Conservation (phyloP, 2,113 vertebrate species). For the Struthio camelus region DNA sequence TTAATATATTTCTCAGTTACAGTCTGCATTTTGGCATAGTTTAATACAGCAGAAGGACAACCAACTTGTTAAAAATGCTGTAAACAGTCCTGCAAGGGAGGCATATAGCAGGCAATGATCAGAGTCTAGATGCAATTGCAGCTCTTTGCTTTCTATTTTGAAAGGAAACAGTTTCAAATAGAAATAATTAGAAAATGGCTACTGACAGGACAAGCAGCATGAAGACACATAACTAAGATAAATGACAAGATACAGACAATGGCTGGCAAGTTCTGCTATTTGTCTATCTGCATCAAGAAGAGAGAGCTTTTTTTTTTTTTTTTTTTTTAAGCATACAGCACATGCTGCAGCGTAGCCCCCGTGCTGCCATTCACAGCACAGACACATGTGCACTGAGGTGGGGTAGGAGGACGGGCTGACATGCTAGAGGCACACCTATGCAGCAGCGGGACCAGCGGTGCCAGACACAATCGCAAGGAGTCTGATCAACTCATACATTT, state of each 20-base stretch:
- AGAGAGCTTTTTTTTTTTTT: too few relatives aligned
- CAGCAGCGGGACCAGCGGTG: neutral
- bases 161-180: neutral
- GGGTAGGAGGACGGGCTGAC: neutral
- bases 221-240: neutral
- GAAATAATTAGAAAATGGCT: neutral
- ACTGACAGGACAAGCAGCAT: neutral
- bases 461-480: neutral
- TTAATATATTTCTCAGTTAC: neutral
- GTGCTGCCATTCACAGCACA: neutral
- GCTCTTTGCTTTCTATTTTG: neutral
- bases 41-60: neutral
- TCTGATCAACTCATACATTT: neutral
- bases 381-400: neutral
- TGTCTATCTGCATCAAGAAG: neutral
- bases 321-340: too few relatives aligned
- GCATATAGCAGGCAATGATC: neutral
- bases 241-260: neutral
- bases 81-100: neutral
- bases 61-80: neutral
- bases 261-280: neutral
- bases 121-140: neutral
- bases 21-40: neutral
- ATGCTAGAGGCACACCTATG: too few relatives aligned
- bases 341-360: neutral